Evolutionary conservation across 1,140 invertebrate species (phyloP).

Genomic region (Drosophila orosa): DNA sequence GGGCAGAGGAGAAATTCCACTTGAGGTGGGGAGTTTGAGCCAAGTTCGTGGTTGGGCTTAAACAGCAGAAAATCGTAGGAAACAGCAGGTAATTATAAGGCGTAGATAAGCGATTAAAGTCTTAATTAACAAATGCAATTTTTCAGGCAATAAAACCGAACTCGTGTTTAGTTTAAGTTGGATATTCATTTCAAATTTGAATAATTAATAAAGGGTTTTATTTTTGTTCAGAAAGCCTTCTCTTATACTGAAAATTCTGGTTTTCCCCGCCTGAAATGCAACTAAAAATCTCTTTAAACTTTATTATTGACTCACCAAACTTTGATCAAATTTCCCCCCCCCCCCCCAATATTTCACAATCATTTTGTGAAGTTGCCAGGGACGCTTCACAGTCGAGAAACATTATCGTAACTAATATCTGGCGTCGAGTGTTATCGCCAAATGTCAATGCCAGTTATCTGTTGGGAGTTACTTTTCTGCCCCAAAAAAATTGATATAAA

Average conservation of each 20-base stretch:
- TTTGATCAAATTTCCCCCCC: neutral
- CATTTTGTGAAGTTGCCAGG: slow-evolving; percentile 13
- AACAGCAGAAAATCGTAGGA: neutral
- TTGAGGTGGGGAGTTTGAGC: neutral
- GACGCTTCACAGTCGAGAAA: slow-evolving; percentile 18
- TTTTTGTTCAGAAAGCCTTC: neutral
- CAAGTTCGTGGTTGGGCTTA: neutral
- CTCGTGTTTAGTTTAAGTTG: neutral
- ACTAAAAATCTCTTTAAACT: neutral
- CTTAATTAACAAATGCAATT: neutral
- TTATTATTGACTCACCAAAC: neutral
- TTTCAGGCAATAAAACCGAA: neutral
- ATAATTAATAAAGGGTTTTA: too few species aligned
- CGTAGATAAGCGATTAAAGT: neutral
- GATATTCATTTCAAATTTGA: neutral
- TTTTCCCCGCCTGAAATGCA: neutral
- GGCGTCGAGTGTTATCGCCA: slow-evolving; percentile 20
- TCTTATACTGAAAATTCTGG: neutral
- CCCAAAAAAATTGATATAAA: slow-evolving; percentile 52
- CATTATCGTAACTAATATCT: slow-evolving; percentile 45
- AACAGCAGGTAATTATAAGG: neutral
- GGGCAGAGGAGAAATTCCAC: neutral
- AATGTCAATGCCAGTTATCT: slow-evolving; percentile 70
- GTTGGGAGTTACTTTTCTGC: slow-evolving; percentile 21
- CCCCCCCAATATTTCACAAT: slow-evolving; percentile 21